Evolutionary conservation across 2,797 vertebrate genomes (phyloP).

Genomic region (Valencia hispanica): DNA sequence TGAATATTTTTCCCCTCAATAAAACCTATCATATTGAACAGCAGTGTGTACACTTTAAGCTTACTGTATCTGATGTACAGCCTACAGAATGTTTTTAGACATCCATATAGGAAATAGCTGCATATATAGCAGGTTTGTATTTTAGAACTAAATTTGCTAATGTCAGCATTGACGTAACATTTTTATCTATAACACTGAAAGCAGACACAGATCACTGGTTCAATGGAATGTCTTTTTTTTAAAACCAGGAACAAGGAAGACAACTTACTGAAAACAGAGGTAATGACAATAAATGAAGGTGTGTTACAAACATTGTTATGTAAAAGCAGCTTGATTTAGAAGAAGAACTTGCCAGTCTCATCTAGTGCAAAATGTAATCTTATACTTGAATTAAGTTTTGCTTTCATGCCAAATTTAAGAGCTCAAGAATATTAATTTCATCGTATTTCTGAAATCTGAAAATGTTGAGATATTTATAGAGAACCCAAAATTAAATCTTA

Average conservation of each 20-base stretch:
- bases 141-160: neutral
- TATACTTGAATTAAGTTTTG: neutral
- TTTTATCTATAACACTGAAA: slow-evolving; percentile 23
- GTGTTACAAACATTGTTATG: neutral
- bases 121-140: neutral
- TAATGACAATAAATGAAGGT: neutral
- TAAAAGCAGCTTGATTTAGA: neutral
- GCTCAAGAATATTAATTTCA: neutral
- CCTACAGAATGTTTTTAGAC: neutral
- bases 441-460: neutral
- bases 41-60: neutral
- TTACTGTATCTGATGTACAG: neutral
- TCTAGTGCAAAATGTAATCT: neutral
- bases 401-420: neutral
- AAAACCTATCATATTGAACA: neutral
- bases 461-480: neutral
- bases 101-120: neutral
- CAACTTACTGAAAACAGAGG: neutral
- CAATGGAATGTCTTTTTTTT: slow-evolving; percentile 44
- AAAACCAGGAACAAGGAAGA: slow-evolving; percentile 69
- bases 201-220: slow-evolving; percentile 21
- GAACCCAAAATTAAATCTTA: neutral
- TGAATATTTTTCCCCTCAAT: neutral
- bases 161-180: neutral
- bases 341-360: neutral